phyloP scores from a whole-genome alignment of 2,888 invertebrate species.

The Microdon myrmicae region DNA sequence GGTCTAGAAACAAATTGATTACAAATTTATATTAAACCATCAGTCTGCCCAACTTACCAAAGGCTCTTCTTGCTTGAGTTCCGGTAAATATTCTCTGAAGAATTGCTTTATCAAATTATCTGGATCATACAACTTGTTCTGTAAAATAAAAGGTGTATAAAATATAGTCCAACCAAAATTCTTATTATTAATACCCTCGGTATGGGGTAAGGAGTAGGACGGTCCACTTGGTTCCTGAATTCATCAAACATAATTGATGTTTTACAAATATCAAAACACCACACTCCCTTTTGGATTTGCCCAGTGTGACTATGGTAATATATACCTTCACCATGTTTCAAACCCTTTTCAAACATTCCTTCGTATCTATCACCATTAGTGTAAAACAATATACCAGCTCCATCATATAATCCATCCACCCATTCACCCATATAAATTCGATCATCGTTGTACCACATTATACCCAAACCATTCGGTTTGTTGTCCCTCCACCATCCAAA shows the following conservation, averaged over 20 bases:
- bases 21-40: not conserved
- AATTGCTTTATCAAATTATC: constrained; percentile 58
- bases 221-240: constrained; percentile 55
- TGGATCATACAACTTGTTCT: constrained; percentile 57
- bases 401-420: constrained; percentile 59
- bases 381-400: constrained; percentile 61
- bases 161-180: not conserved
- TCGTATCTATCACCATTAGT: constrained; percentile 64
- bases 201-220: constrained; percentile 59
- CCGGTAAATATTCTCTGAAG: constrained; percentile 56
- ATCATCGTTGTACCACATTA: constrained; percentile 62
- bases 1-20: not conserved
- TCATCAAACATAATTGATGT: constrained; percentile 61
- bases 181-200: constrained; percentile 49
- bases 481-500: constrained; percentile 61
- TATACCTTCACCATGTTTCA: constrained; percentile 64
- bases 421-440: constrained; percentile 63
- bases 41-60: constrained; percentile 4
- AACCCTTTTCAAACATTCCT: constrained; percentile 61
- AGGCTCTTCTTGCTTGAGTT: constrained; percentile 7
- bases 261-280: constrained; percentile 60
- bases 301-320: constrained; percentile 63
- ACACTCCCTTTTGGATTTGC: constrained; percentile 65
- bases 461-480: constrained; percentile 61
- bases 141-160: constrained; percentile 9